phyloP scores from a whole-genome alignment of 2,113 vertebrate genomes.

The Coreoperca whiteheadi region DNA sequence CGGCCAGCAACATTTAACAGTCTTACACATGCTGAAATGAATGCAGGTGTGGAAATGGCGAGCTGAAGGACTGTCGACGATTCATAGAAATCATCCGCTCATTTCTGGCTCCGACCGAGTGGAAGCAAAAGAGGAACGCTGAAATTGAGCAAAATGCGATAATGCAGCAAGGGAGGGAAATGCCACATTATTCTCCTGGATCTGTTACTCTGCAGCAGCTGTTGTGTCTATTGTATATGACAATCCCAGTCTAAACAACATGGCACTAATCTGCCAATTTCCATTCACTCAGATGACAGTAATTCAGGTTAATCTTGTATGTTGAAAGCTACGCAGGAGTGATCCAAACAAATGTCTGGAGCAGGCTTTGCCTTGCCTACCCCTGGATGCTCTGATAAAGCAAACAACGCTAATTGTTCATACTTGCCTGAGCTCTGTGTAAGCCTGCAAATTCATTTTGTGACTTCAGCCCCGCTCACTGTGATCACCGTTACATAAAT shows the following conservation, averaged over 20 bases:
- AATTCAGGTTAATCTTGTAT: constrained; percentile 75
- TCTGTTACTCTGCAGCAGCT: constrained; percentile 73
- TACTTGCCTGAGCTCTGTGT: constrained; percentile 49
- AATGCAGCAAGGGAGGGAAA: constrained; percentile 48
- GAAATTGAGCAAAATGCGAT: constrained; percentile 35
- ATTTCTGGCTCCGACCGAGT: constrained; percentile 11
- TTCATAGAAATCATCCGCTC: constrained; percentile 35
- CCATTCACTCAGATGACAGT: constrained; percentile 77
- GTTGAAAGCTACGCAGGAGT: constrained; percentile 69
- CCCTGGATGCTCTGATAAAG: constrained; percentile 47
- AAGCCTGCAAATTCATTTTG: constrained; percentile 55
- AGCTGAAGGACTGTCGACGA: constrained; percentile 21
- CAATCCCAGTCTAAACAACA: constrained; percentile 80
- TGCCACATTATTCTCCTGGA: constrained; percentile 59
- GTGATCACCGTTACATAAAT: constrained; percentile 78
- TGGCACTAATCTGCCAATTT: constrained; percentile 78
- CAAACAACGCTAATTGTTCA: constrained; percentile 70
- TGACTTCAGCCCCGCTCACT: constrained; percentile 53
- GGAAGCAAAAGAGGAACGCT: constrained; percentile 7
- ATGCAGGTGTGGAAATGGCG: constrained; percentile 42
- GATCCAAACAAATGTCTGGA: constrained; percentile 72
- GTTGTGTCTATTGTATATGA: constrained; percentile 74
- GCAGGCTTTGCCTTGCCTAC: constrained; percentile 28
- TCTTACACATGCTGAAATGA: constrained; percentile 59
- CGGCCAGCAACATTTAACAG: constrained; percentile 72